Evolutionary conservation across 1,140 invertebrate genomes (phyloP), one percentile per base, ranked within the genome.

Genomic region (Homarus americanus): DNA sequence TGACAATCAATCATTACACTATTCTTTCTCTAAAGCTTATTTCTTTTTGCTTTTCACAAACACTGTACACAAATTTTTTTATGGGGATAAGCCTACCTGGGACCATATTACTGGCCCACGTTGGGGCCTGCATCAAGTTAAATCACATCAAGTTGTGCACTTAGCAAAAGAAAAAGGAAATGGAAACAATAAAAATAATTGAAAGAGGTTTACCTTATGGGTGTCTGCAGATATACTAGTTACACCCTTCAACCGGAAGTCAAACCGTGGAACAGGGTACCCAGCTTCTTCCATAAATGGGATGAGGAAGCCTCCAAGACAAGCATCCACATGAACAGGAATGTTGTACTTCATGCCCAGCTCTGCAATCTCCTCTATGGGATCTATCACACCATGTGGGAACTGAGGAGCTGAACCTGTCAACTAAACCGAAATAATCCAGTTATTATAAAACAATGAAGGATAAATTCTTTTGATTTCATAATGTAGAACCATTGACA

Each of bases 191-290:
- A n/a, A n/a, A n/a, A n/a, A n/a, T n/a, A n/a, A n/a, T n/a, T n/a
- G n/a, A n/a, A n/a, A n/a, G 12, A 49, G 7, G 28, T 12, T 78
- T 95, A 98, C 97, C 95, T 98, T 94, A 93, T 99, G 99, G 0
- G 99, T 99, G 94, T 99, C 99, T 40, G 97, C 98, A 0, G 98
- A 99, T 92, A 99, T 99, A 93, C 98, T 99, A 0, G 97, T 98
- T 0, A 99, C 98, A 9, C 99, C 99, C 34, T 96, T 92, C 95
- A 96, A 86, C 12, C 87, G 34, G 86, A 93, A 93, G 66, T 93
- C 93, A 87, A 93, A 93, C 38, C 72, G 89, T 32, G 87, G 76
- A 20, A 93, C 44, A 34, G 88, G 73, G 72, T 96, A 98, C 0
- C 98, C 98, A 38, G 97, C 97, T 76, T 96, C 95, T 49, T 96